Evolutionary conservation across 2,797 vertebrate genomes (phyloP), one percentile per base, ranked within the genome.

Genomic region (Channa striata): DNA sequence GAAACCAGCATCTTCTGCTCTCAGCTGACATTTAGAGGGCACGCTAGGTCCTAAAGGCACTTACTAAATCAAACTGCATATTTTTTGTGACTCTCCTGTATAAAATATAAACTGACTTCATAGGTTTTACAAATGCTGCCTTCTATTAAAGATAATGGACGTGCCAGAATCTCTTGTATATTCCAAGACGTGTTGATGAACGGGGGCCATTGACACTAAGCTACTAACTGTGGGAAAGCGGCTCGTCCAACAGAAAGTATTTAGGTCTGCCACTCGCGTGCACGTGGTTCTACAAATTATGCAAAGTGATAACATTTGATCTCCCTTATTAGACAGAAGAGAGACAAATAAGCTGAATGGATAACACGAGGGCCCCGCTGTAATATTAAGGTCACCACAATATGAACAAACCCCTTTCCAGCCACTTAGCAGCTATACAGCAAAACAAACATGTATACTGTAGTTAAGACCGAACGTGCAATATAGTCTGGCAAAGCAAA

Each of bases 281-380:
- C 62, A 77, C 42, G 66, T 36, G 19, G 72, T 58, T 62, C 58
- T 58, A 57, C 74, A 78, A 60, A 87, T 84, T 85, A 83, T 78
- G 67, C 71, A 76, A 78, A 84, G 59, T 10, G 70, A 44, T 52
- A 69, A 62, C 54, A 76, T 86, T 82, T 85, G 65, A 73, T 78
- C 64, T 72, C 17, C 0, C 34, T 34, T 56, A 67, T 77, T 53
- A 62, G 39, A 68, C 60, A 21, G 34, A 76, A 64, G 68, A 72
- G 61, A 73, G 68, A 79, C 64, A 72, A 82, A 78, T 61, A 59
- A 52, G 79, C 9, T 61, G 25, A 77, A 80, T 16, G 65, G 72
- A 74, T 72, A 83, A 65, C 42, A 56, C 19, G 12, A 23, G 25
- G 25, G 11, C 23, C 51, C 47, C 33, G 71, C 51, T 49, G 51